Percentiles rank a stretch among this genome's conserved stretches.
Evolutionary conservation across 2,797 vertebrate species (phyloP).

Genomic region (Gila robusta): DNA sequence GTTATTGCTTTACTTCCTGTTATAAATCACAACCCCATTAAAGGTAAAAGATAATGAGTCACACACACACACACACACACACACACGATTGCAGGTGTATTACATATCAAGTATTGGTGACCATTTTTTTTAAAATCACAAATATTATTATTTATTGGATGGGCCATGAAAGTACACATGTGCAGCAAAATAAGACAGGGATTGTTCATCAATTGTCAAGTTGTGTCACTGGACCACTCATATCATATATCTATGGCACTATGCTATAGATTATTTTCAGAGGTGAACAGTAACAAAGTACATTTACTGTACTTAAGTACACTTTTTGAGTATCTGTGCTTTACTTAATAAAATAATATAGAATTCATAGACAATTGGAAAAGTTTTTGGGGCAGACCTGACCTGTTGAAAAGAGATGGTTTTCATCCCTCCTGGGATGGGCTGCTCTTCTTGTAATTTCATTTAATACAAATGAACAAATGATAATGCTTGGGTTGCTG

Average conservation of each 20-base stretch:
- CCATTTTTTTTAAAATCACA: neutral
- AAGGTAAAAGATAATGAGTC: constrained; percentile 3
- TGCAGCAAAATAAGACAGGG: neutral
- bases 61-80: neutral
- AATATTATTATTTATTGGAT: constrained; percentile 6
- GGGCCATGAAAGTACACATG: neutral
- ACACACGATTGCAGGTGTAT: neutral
- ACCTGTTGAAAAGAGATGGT: no score
- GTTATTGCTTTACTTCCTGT: constrained; percentile 37
- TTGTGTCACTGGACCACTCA: neutral
- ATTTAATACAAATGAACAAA: no score
- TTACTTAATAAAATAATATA: no score
- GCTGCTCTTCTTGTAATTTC: no score
- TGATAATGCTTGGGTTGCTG: no score
- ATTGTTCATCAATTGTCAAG: neutral
- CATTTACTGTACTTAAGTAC: no score
- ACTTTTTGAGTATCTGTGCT: no score
- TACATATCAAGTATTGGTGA: neutral
- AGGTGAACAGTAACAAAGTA: no score
- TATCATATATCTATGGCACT: neutral
- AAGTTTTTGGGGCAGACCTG: no score
- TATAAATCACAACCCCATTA: constrained; percentile 33
- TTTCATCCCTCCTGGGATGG: no score
- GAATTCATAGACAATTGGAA: no score
- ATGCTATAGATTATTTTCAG: no score